phyloP scores from a whole-genome alignment of 1,140 invertebrate genomes.

The Pogonomyrmex barbatus region DNA sequence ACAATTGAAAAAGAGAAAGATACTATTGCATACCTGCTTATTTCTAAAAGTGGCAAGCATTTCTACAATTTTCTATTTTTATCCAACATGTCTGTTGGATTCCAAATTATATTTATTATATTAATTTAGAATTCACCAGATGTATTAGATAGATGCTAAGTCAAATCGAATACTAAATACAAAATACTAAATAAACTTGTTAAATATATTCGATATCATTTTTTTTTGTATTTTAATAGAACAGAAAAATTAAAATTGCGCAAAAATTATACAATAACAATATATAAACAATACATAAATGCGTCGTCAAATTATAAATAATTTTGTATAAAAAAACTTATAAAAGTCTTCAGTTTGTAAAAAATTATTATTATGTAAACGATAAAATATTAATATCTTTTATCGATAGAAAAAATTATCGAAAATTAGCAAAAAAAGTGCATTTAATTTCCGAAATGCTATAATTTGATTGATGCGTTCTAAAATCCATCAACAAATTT shows the following conservation, averaged over 20 bases:
- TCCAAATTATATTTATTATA: not conserved
- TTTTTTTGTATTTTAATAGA: not conserved
- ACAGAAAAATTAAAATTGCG: not conserved
- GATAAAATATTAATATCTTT: not conserved
- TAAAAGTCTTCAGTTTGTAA: not conserved
- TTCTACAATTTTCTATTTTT: constrained; percentile 46
- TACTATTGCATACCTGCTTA: not conserved
- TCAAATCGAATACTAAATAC: constrained; percentile 11
- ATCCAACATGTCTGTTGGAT: not conserved
- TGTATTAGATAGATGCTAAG: not conserved
- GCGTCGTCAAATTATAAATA: not conserved
- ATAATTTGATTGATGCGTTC: no score
- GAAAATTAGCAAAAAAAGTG: no score
- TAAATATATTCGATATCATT: not conserved
- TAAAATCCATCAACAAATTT: no score
- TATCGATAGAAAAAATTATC: not conserved
- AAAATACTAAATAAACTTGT: constrained; percentile 39
- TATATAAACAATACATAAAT: no score
- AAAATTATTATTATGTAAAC: not conserved
- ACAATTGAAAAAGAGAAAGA: not conserved
- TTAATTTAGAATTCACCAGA: constrained; percentile 1
- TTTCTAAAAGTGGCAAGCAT: not conserved
- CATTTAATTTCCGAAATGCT: no score
- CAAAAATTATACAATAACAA: not conserved
- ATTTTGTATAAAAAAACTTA: not conserved